Base-by-base conservation (phyloP, 1,140 invertebrate species). In the Drosophila watanabei region DNA sequence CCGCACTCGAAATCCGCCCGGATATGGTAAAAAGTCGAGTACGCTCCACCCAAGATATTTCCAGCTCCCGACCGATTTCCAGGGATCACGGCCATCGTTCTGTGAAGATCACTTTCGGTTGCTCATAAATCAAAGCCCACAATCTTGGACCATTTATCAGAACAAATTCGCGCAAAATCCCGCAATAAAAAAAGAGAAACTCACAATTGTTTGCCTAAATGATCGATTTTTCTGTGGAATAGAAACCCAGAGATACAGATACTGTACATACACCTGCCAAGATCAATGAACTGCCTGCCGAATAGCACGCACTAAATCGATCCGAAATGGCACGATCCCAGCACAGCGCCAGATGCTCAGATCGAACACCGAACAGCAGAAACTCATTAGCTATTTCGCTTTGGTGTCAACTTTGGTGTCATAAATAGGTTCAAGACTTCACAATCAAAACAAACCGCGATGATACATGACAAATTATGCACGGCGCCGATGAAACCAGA, bases 381-480 rank as follows among this genome's bases (percentile, higher is more conserved):
- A 89, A 81, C 70, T 79, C 85, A 82, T 88, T 88, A 88, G 81
- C 63, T 69, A 72, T 87, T 87, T 79, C 51, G 81, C 64, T 86
- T 65, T 61, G 68, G 63, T 61, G 84, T 79, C 80, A 76, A 75
- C 57, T 83, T 77, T 77, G 64, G 45, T 78, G 83, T 88, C 84
- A 87, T 52, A 75, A 89, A 81, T 79, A 81, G 56, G 85, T 79
- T 79, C 70, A 85, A 89, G 85, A 89, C 83, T 85, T 79, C 75
- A 80, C 82, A 87, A 87, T 87, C 84, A 88, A 80, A 79, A 75
- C 51, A 79, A 89, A 84, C 59, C 24, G 72, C 69, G 71, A 72
- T 87, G 77, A 64, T 60, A 72, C 51, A 70, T 60, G 70, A 46
- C 59, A 75, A 75, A 57, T 63, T 62, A 76, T 72, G 41, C 71